phyloP scores from a whole-genome alignment of 1,140 invertebrate species.

The Pygmarrhopalites habei region DNA sequence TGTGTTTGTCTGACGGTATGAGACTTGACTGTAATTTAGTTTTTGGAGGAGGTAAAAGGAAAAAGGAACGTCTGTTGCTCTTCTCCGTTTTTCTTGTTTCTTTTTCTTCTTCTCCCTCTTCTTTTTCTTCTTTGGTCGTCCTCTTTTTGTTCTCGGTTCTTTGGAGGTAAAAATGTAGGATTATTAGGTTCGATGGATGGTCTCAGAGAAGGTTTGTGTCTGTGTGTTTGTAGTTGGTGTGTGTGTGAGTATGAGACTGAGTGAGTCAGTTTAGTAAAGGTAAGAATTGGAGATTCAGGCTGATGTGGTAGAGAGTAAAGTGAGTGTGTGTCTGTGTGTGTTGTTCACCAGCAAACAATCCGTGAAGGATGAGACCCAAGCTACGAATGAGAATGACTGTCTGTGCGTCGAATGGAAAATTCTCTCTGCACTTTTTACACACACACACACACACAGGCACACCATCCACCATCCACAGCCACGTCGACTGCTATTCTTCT shows the following conservation, averaged over 20 bases:
- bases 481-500: constrained; percentile 1
- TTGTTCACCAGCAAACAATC: constrained; percentile 5
- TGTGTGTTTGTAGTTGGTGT: not conserved
- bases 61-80: too few relatives aligned
- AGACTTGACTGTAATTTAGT: too few relatives aligned
- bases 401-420: constrained; percentile 14
- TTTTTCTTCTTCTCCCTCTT: too few relatives aligned
- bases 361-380: constrained; percentile 7
- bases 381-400: constrained; percentile 12
- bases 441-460: not conserved
- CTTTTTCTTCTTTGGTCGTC: too few relatives aligned
- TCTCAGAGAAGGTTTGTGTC: not conserved
- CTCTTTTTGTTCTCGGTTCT: too few relatives aligned
- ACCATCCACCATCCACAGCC: not conserved
- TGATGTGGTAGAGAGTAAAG: too few relatives aligned
- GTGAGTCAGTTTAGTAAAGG: too few relatives aligned
- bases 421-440: constrained; percentile 1
- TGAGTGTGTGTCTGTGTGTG: not conserved
- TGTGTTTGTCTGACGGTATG: too few relatives aligned
- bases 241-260: too few relatives aligned
- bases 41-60: not conserved
- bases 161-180: too few relatives aligned
- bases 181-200: not conserved
- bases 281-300: too few relatives aligned
- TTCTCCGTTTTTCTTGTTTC: too few relatives aligned